Evolutionary conservation across 1,140 invertebrate genomes (phyloP).

Genomic region (Drusus annulatus): DNA sequence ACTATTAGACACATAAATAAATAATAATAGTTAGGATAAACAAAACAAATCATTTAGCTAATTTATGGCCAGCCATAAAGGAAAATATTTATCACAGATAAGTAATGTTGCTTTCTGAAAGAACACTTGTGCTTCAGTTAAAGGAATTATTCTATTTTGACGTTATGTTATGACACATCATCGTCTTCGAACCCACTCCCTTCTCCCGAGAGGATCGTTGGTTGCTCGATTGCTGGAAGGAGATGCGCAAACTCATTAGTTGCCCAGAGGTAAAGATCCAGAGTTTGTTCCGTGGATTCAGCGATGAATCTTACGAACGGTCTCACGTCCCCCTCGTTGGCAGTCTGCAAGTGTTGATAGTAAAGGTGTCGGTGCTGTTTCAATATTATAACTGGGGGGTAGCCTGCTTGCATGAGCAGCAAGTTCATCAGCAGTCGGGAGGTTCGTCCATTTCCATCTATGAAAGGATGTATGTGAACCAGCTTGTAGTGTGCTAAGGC

Average conservation of each 20-base stretch:
- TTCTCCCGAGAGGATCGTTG: constrained; percentile 62
- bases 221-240: constrained; percentile 72
- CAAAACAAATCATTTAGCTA: constrained; percentile 4
- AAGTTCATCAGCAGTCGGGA: constrained; percentile 96
- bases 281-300: constrained; percentile 91
- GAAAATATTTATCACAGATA: constrained; percentile 38
- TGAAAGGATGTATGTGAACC: constrained; percentile 95
- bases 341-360: constrained; percentile 90
- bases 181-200: constrained; percentile 49
- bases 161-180: constrained; percentile 39
- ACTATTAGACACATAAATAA: too few species aligned
- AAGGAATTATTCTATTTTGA: constrained; percentile 13
- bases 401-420: constrained; percentile 97
- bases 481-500: constrained; percentile 97
- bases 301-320: constrained; percentile 97
- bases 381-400: constrained; percentile 95
- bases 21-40: neutral
- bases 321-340: constrained; percentile 92
- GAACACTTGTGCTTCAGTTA: constrained; percentile 18
- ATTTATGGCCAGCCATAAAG: constrained; percentile 44
- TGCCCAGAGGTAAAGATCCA: constrained; percentile 94
- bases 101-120: constrained; percentile 10
- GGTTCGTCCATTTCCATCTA: constrained; percentile 95
- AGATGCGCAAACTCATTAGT: constrained; percentile 76
- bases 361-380: constrained; percentile 89